These are phyloP conservation scores for Philopotamus ludificatus DNA, from an alignment of 1,140 invertebrate genomes.

Conservation along the genomic window DNA sequence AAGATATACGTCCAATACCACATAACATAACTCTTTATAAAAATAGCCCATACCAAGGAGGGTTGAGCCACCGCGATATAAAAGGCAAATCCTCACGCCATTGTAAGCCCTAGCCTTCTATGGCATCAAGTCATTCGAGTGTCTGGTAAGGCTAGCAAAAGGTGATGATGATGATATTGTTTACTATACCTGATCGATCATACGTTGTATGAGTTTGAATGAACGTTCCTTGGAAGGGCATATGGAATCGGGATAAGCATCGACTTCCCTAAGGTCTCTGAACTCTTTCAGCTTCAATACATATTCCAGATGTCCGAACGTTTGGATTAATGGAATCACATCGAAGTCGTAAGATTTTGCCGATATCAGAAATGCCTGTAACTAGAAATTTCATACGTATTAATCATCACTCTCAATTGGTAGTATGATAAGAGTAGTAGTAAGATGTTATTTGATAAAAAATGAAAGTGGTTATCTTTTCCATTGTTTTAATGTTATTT, in stretches of 20 bases:
- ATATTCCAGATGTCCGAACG: constrained; percentile 94
- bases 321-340: constrained; percentile 91
- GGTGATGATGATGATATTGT: no score
- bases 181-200: constrained; percentile 77
- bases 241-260: constrained; percentile 75
- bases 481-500: no score
- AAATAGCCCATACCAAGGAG: no score
- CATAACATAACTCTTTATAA: no score
- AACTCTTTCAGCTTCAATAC: constrained; percentile 81
- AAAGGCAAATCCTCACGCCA: no score
- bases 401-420: no score
- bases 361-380: constrained; percentile 44
- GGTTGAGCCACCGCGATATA: no score
- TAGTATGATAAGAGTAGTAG: no score
- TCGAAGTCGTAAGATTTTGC: constrained; percentile 58
- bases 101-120: no score
- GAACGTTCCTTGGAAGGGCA: constrained; percentile 78
- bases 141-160: no score
- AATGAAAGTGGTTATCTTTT: background rate
- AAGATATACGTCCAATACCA: no score
- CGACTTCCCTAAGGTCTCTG: constrained; percentile 73
- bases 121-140: no score
- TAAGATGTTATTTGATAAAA: background rate
- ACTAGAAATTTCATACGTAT: constrained; percentile 44
- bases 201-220: constrained; percentile 67